These are phyloP conservation scores for Vultur gryphus DNA, from an alignment of 2,797 vertebrate species.

Conservation along the genomic window DNA sequence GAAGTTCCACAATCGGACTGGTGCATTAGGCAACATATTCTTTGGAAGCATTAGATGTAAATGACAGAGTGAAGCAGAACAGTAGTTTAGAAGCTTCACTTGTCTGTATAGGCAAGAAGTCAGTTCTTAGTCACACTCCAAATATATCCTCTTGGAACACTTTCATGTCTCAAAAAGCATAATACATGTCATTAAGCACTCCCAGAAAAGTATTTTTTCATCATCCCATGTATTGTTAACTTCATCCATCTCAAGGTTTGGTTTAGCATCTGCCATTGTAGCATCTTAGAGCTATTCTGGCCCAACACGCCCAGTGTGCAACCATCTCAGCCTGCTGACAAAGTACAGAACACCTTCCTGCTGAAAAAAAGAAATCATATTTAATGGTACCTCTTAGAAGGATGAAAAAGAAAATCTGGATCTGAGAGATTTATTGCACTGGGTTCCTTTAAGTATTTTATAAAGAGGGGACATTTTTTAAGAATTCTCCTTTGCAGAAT, in stretches of 20 bases:
- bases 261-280: background rate
- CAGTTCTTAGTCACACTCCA: background rate
- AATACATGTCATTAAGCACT: background rate
- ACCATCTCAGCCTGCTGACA: background rate
- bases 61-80: background rate
- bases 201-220: background rate
- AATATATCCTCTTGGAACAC: background rate
- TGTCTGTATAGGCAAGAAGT: background rate
- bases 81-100: background rate
- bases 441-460: background rate
- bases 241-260: background rate
- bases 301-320: background rate
- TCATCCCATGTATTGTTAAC: background rate
- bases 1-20: background rate
- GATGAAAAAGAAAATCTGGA: background rate
- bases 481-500: background rate
- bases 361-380: background rate
- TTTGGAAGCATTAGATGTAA: background rate
- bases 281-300: background rate
- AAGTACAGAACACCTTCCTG: background rate
- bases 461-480: background rate
- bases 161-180: background rate
- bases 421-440: background rate
- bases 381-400: background rate
- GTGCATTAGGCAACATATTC: background rate